Base-by-base conservation (phyloP, 2,113 vertebrate genomes). In the Hydrolagus affinis region DNA sequence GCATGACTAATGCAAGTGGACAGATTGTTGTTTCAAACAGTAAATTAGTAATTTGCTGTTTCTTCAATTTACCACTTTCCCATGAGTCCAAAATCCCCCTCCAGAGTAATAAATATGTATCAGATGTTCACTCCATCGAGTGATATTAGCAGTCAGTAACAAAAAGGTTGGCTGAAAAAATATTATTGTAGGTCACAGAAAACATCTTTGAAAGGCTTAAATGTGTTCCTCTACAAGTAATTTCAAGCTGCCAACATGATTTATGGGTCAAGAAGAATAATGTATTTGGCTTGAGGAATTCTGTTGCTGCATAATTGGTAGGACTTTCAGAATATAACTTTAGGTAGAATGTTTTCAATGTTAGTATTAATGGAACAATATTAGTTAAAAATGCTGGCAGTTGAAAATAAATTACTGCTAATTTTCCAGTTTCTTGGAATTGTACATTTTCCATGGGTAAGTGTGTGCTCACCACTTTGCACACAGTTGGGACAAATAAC, bases 71-170 rank as follows among this genome's bases (percentile, higher is more conserved):
- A 28, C 59, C 8, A 23, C 6, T 80, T 80, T 66, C 78, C 78
- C 78, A 30, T 19, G 78, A 66, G 60, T 32, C 76, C 15, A 64
- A 9, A 30, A 64, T 32, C 21, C 17, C 77, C 12, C 78, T 83
- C 78, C 59, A 64, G 78, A 83, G 78, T 83, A 83, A 83, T 83
- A 83, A 83, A 83, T 66, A 83, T 83, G 78, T 64, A 83, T 83
- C 78, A 64, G 60, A 68, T 30, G 28, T 83, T 66, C 64, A 83
- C 23, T 83, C 78, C 32, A 56, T 44, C 32, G 32, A 56, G 73
- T 30, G 28, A 83, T 68, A 9, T 30, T 64, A 25, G 77, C 66
- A 83, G 78, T 68, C 60, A 30, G 66, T 21, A 64, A 32, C 15
- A 83, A 30, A 83, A 66, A 83, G 78, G 78, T 62, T 68, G 62